These are phyloP conservation scores for Malurus alboscapulatus DNA, from an alignment of 2,113 vertebrate species.

Conservation along the genomic window DNA sequence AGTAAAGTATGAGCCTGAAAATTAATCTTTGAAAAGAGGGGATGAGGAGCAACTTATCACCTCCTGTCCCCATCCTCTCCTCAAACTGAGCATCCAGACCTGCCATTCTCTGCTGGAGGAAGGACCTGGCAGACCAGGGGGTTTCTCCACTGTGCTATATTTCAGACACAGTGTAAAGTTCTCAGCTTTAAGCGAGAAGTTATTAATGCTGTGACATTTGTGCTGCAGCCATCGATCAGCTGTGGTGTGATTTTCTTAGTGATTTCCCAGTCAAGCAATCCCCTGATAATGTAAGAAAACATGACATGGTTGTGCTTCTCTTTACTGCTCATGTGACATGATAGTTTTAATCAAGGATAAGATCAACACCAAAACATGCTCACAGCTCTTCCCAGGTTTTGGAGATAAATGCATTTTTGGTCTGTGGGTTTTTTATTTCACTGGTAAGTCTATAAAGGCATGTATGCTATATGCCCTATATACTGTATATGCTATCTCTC, in stretches of 20 bases:
- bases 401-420: background rate
- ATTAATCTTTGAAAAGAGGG: background rate
- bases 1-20: background rate
- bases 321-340: background rate
- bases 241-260: background rate
- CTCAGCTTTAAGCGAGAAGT: background rate
- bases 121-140: background rate
- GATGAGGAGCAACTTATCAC: background rate
- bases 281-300: slow-evolving; percentile 14
- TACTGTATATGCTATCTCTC: background rate
- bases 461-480: background rate
- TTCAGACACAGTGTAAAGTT: background rate
- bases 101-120: background rate
- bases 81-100: background rate
- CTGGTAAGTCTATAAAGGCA: background rate
- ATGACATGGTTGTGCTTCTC: background rate
- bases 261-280: background rate
- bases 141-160: background rate
- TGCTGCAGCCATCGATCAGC: background rate
- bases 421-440: background rate
- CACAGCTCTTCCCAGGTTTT: background rate
- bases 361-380: background rate
- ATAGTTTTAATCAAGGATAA: background rate
- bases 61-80: background rate
- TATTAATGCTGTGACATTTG: background rate